These are phyloP conservation scores for Pterocles burchelli DNA, from an alignment of 2,113 vertebrate species.

Conservation along the genomic window DNA sequence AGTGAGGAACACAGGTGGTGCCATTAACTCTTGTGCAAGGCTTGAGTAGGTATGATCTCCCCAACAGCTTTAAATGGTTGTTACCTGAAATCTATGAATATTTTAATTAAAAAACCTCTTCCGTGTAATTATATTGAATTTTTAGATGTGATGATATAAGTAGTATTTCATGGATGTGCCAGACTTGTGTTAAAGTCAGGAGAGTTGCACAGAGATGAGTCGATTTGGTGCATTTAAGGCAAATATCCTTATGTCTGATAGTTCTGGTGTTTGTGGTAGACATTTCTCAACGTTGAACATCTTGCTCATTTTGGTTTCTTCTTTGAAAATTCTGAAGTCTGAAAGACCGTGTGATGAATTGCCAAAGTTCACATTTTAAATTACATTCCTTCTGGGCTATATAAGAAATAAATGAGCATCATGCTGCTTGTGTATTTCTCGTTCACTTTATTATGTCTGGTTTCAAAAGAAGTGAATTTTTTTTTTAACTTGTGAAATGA, in stretches of 20 bases:
- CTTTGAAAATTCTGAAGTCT: conserved; percentile 31
- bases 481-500: not conserved
- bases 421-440: conserved; percentile 37
- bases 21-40: not conserved
- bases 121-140: not conserved
- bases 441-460: conserved; percentile 33
- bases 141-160: not conserved
- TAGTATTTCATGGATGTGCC: not conserved
- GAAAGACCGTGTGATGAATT: conserved; percentile 20
- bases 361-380: conserved; percentile 49
- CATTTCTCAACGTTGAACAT: not conserved
- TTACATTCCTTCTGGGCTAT: conserved; percentile 34
- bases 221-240: not conserved
- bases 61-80: not conserved
- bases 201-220: not conserved
- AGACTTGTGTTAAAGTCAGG: not conserved
- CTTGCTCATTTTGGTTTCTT: conserved; percentile 7
- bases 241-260: not conserved
- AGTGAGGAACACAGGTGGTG: rapidly evolving
- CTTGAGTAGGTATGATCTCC: not conserved
- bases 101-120: not conserved
- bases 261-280: not conserved
- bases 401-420: conserved; percentile 50
- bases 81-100: not conserved
- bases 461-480: conserved; percentile 11